Evolutionary conservation across 2,113 vertebrate genomes (phyloP), one percentile per base, ranked within the genome.

Genomic region (Lanius collurio): DNA sequence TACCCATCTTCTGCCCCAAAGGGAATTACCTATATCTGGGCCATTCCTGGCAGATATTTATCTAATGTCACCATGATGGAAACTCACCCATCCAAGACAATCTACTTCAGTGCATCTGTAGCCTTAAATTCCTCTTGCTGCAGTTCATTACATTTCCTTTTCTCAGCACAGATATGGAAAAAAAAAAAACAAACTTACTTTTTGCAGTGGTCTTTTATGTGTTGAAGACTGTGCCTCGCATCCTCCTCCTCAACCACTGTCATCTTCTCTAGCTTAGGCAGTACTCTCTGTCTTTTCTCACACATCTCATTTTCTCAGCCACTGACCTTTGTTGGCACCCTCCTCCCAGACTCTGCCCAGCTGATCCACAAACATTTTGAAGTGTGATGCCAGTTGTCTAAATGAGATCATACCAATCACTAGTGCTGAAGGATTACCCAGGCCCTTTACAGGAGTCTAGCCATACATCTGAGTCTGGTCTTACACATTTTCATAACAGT

Each of bases 401-500:
- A 59, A 77, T 89, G 81, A 85, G 46, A 53, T 92, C 8, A 3
- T 86, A 65, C 55, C 31, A 53, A 39, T 30, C 53, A 7, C 31
- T 7, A 5, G 63, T 26, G 63, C 71, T 77, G 75, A 47, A 77
- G 64, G 26, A 88, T 70, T 83, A 50, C 41, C 42, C 30, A 11
- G 70, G 46, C 16, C 83, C 63, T 86, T 90, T 75, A 33, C 46
- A 90, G 63, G 31, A 89, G 47, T 70, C 70, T 70, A 86, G 50
- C 39, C 68, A 23, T 63, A 22, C 63, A 35, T 83, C 62, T 90
- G 62, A 50, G 71, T 80, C 18, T 64, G 85, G 79, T 90, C 90
- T 90, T 95, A 46, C 88, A 86, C 50, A 39, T 86, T 88, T 94
- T 83, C 83, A 53, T 46, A 76, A 23, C 84, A 83, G 46, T 76